A percentile compares a stretch with the other conserved stretches of the same genome.
These are phyloP conservation scores for Drosophila anceps DNA, from an alignment of 2,888 invertebrate genomes.

Conservation along the genomic window DNA sequence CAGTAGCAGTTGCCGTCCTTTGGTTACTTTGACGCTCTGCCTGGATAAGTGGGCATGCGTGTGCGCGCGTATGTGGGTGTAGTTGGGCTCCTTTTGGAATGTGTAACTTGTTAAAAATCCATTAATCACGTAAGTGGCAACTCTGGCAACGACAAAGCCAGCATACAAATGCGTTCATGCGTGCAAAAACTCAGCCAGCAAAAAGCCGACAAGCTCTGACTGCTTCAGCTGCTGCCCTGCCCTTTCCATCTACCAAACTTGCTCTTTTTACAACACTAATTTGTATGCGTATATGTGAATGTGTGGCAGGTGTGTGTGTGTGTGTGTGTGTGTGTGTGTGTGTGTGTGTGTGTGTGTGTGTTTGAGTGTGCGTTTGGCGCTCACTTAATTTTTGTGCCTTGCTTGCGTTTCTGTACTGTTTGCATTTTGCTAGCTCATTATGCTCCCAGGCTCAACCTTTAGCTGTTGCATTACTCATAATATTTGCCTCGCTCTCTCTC, in stretches of 20 bases:
- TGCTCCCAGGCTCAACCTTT: constrained; percentile 24
- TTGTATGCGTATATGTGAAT: constrained; percentile 36
- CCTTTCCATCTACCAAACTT: background rate
- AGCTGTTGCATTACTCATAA: constrained; percentile 21
- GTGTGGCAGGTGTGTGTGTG: constrained; percentile 14
- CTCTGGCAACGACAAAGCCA: constrained; percentile 77
- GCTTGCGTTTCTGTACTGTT: constrained; percentile 65
- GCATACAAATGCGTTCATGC: constrained; percentile 82
- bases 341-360: constrained; percentile 5
- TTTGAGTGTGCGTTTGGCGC: constrained; percentile 25
- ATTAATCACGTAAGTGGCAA: constrained; percentile 83
- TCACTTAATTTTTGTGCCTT: constrained; percentile 69
- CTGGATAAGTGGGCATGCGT: constrained; percentile 54
- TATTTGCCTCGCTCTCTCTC: background rate
- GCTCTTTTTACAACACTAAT: constrained; percentile 31
- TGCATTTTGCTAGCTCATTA: constrained; percentile 78
- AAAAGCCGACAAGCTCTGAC: constrained; percentile 63
- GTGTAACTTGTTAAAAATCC: constrained; percentile 82
- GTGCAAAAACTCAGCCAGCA: constrained; percentile 67
- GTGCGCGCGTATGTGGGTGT: constrained; percentile 39
- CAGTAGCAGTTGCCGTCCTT: constrained; percentile 67
- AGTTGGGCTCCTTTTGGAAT: constrained; percentile 56
- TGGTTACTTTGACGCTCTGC: constrained; percentile 73
- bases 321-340: constrained; percentile 21
- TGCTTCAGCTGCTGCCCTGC: background rate